Evolutionary conservation across 2,797 vertebrate genomes (phyloP), one percentile per base, ranked within the genome.

Genomic region (Gila robusta): DNA sequence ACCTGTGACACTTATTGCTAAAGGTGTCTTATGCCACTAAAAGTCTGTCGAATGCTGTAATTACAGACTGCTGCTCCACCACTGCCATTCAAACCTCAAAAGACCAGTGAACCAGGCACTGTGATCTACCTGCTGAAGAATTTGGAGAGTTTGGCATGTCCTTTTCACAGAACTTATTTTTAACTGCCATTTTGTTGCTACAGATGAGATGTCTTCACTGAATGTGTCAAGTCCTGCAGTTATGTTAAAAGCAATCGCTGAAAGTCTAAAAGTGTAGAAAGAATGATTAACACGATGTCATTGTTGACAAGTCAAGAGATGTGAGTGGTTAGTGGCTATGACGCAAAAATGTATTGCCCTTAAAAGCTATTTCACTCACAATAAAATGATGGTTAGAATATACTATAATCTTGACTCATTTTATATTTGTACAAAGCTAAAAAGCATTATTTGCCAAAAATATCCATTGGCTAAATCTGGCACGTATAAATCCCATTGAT

Each of bases 151-250:
- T 32, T 82, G 81, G 35, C 54, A 52, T 69, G 39, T 76, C 44
- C 44, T 19, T 82, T 70, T 84, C 77, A 16, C 21, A 77, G 70
- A 69, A 32, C 28, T 52, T 44, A 35, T 84, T 84, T 28, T 39
- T 67, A 66, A 64, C 59, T 37, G 72, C 26, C n/a, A 49, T 37
- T 62, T 56, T 35, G 66, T 59, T 79, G 66, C 39, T 44, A 52
- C 54, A 72, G 47, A 85, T 39, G 71, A 81, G 87, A 89, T 82
- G 89, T 85, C 81, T 88, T 89, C 74, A 89, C 88, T 86, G 91
- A 89, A 87, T 12, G 66, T 83, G 87, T 88, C 69, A 91, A 89
- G 90, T 87, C 87, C 52, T 81, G 89, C 82, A 59, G 67, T 59
- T 67, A 23, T 0, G 35, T 83, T 74, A 80, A 87, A 88, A 86